A percentile compares a stretch with the other conserved stretches of the same genome.
phyloP scores from a whole-genome alignment of 2,113 vertebrate genomes.

The Sphyrna mokarran region DNA sequence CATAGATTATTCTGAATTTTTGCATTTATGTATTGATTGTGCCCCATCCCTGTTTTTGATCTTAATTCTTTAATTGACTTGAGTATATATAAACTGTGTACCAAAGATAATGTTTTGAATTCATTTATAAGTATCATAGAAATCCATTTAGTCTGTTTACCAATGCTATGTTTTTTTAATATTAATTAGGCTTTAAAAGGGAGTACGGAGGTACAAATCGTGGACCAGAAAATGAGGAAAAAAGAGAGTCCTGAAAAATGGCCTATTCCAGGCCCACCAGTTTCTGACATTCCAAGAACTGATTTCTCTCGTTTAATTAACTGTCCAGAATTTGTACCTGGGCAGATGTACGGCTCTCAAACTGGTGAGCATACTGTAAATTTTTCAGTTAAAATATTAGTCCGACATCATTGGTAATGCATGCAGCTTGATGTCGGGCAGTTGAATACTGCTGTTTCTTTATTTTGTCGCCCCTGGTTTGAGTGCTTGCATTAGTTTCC shows the following conservation, averaged over 20 bases:
- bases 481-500: neutral
- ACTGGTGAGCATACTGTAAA: conserved; percentile 57
- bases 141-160: neutral
- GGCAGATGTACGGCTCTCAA: conserved; percentile 64
- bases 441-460: neutral
- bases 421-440: neutral
- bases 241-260: conserved; percentile 82
- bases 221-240: conserved; percentile 78
- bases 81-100: neutral
- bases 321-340: conserved; percentile 90
- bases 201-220: conserved; percentile 83
- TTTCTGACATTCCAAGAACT: conserved; percentile 64
- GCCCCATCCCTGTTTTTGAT: neutral
- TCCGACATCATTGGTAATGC: neutral
- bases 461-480: neutral
- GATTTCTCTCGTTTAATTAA: conserved; percentile 89
- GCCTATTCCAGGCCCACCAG: conserved; percentile 73
- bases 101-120: neutral
- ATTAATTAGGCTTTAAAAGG: conserved; percentile 75
- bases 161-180: conserved; percentile 38
- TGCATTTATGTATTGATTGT: neutral
- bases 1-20: neutral
- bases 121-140: neutral
- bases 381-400: neutral
- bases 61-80: neutral